Conservation (phyloP, 2,888 invertebrate genomes). For the Ochropacha duplaris region DNA sequence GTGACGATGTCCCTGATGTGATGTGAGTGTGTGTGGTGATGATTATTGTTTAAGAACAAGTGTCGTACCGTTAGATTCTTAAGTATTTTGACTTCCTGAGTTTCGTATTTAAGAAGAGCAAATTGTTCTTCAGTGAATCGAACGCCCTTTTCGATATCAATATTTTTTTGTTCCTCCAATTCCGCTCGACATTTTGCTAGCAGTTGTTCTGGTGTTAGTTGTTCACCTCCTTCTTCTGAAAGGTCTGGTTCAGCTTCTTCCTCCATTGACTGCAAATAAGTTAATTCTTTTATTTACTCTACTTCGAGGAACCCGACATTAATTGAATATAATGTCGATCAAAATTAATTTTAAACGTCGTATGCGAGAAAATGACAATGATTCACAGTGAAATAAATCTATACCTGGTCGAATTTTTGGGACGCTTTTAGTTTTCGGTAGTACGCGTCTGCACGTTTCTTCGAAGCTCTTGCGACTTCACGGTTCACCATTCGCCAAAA, state of each 20-base stretch:
- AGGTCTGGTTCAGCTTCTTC: constrained; percentile 68
- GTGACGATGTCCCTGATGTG: too few species aligned
- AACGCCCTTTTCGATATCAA: constrained; percentile 81
- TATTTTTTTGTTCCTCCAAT: constrained; percentile 56
- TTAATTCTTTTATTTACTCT: background rate
- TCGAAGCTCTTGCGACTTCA: constrained; percentile 74
- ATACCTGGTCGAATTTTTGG: constrained; percentile 62
- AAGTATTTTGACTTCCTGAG: constrained; percentile 82
- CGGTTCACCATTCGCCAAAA: constrained; percentile 83
- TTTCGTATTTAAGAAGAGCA: constrained; percentile 84
- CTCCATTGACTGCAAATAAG: constrained; percentile 53
- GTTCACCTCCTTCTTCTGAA: constrained; percentile 56
- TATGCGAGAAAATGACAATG: too few species aligned
- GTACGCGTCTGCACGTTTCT: constrained; percentile 73
- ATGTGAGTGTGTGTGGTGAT: too few species aligned
- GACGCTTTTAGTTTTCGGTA: constrained; percentile 71
- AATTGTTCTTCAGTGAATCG: constrained; percentile 83
- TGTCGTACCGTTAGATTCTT: constrained; percentile 81
- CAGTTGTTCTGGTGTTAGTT: constrained; percentile 68
- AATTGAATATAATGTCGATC: too few species aligned
- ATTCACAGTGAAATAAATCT: too few species aligned
- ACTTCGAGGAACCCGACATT: too few species aligned
- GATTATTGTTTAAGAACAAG: constrained; percentile 6
- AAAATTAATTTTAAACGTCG: too few species aligned
- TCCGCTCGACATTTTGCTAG: constrained; percentile 61